phyloP scores from a whole-genome alignment of 2,113 vertebrate genomes.

The Callaeas wilsoni region DNA sequence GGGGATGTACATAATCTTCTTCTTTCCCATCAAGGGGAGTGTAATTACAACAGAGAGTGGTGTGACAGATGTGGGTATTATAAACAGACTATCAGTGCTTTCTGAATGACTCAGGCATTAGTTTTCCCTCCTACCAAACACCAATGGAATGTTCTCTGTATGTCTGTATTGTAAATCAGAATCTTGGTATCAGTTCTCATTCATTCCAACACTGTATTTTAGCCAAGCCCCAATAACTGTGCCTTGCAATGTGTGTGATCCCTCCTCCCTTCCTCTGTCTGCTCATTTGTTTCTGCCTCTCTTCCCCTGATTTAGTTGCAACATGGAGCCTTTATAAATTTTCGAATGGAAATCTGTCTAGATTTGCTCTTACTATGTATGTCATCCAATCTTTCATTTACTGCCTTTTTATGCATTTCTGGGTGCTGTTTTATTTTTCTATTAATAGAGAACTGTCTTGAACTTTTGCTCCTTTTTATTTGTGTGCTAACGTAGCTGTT shows the following conservation, averaged over 20 bases:
- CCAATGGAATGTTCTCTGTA: not conserved
- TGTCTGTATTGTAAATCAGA: not conserved
- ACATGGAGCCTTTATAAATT: not conserved
- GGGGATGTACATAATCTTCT: not conserved
- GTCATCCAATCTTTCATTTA: not conserved
- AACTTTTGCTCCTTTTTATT: not conserved
- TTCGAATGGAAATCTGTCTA: not conserved
- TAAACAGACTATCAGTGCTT: not conserved
- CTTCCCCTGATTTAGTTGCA: not conserved
- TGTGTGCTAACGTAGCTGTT: not conserved
- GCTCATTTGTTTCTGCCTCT: not conserved
- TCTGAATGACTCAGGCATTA: conserved; percentile 14
- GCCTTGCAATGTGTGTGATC: not conserved
- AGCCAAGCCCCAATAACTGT: not conserved
- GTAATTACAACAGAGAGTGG: not conserved
- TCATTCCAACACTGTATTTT: not conserved
- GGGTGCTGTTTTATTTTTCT: not conserved
- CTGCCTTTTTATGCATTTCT: not conserved
- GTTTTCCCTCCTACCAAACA: not conserved
- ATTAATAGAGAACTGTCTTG: not conserved
- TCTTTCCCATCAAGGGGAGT: not conserved
- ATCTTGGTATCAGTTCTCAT: not conserved
- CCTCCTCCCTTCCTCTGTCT: not conserved
- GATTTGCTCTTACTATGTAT: not conserved
- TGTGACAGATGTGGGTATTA: conserved; percentile 38